Evolutionary conservation across 2,888 invertebrate species (phyloP).

Genomic region (Atethmia centrago): DNA sequence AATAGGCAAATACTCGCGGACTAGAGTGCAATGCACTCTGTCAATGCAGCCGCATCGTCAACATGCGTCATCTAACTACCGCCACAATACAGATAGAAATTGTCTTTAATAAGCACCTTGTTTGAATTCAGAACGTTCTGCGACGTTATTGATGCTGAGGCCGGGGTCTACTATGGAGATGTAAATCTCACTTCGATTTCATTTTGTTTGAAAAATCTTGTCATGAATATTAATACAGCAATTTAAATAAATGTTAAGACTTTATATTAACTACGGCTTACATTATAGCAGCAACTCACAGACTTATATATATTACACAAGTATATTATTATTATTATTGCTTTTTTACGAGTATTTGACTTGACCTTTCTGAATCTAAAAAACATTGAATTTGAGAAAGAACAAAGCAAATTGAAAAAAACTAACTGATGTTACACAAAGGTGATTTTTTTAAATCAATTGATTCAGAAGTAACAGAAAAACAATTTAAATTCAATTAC

Average conservation of each 20-base stretch:
- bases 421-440: no score
- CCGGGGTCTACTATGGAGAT: slow-evolving; percentile 42
- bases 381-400: neutral
- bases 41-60: slow-evolving; percentile 67
- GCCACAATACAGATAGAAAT: slow-evolving; percentile 62
- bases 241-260: slow-evolving; percentile 55
- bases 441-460: no score
- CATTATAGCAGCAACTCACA: slow-evolving; percentile 32
- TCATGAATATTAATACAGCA: slow-evolving; percentile 53
- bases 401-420: neutral
- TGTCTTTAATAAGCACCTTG: slow-evolving; percentile 61
- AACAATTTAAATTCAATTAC: slow-evolving; percentile 19
- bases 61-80: slow-evolving; percentile 75
- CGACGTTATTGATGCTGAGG: slow-evolving; percentile 41
- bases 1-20: slow-evolving; percentile 77
- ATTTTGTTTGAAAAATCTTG: slow-evolving; percentile 57
- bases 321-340: slow-evolving; percentile 16
- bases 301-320: neutral
- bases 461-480: neutral
- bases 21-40: slow-evolving; percentile 81
- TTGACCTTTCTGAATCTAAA: neutral
- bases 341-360: slow-evolving; percentile 8
- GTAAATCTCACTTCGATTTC: slow-evolving; percentile 57
- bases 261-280: slow-evolving; percentile 40
- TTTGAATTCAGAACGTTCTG: slow-evolving; percentile 37